Conservation (phyloP, 1,140 invertebrate species). For the Papilio helenus region DNA sequence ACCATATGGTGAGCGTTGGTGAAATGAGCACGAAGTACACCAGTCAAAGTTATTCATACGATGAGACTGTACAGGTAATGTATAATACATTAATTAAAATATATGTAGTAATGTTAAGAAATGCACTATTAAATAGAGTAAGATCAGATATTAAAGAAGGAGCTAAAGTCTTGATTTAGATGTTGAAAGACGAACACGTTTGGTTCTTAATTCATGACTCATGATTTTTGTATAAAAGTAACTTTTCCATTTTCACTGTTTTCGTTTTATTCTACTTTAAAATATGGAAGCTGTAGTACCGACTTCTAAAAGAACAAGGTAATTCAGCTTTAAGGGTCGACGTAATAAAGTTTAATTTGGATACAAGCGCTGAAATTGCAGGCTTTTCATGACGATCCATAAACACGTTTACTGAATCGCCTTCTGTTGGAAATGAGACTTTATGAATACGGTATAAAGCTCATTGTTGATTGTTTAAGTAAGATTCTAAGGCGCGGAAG, state of each 20-base stretch:
- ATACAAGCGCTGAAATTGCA: conserved; percentile 52
- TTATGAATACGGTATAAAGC: conserved; percentile 45
- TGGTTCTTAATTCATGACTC: too few relatives aligned
- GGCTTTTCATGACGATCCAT: conserved; percentile 54
- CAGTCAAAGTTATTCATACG: conserved; percentile 69
- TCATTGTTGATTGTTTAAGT: conserved; percentile 48
- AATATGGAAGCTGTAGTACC: conserved; percentile 37
- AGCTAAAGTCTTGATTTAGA: too few relatives aligned
- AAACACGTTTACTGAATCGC: conserved; percentile 52
- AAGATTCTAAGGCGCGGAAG: conserved; percentile 57
- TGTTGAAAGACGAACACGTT: too few relatives aligned
- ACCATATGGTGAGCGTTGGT: conserved; percentile 61
- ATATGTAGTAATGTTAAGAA: background rate
- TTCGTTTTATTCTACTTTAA: conserved; percentile 29
- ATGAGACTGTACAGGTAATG: conserved; percentile 76
- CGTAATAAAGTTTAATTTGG: conserved; percentile 54
- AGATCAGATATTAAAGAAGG: background rate
- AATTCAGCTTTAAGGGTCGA: conserved; percentile 42
- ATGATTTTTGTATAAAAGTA: conserved; percentile 46
- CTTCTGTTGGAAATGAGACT: conserved; percentile 46
- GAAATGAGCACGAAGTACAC: conserved; percentile 69
- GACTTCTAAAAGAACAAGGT: conserved; percentile 31
- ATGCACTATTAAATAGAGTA: background rate
- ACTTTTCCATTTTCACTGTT: conserved; percentile 34
- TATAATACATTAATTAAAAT: background rate